phyloP scores from a whole-genome alignment of 2,797 vertebrate species.

The Nyctibius grandis region DNA sequence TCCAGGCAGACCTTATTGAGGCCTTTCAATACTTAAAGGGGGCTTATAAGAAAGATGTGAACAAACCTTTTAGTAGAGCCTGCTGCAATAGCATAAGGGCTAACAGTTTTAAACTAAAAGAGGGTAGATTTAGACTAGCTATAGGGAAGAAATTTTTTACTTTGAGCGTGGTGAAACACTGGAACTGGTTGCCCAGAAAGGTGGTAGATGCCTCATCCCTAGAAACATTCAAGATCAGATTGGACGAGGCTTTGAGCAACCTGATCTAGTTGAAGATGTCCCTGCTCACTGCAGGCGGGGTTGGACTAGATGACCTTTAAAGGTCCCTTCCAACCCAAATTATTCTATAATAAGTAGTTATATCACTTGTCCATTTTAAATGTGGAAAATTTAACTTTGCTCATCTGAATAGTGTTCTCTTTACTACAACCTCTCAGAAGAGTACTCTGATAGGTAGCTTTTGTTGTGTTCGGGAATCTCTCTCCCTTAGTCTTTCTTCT shows the following conservation, averaged over 20 bases:
- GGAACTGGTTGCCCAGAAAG: background rate
- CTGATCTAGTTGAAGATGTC: background rate
- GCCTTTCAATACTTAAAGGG: no score
- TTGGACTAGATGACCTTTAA: background rate
- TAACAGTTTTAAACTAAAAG: background rate
- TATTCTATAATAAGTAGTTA: background rate
- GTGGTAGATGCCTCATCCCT: no score
- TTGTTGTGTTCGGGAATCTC: background rate
- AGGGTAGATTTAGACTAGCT: no score
- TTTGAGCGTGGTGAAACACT: background rate
- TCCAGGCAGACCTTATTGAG: no score
- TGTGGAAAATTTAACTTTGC: background rate
- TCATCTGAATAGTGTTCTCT: background rate
- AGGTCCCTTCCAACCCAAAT: background rate
- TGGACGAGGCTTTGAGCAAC: background rate
- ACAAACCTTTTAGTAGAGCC: no score
- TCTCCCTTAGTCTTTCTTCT: background rate
- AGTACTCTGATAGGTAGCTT: background rate
- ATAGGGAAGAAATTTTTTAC: no score
- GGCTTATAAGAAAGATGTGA: no score
- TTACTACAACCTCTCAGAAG: background rate
- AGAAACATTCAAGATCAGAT: background rate
- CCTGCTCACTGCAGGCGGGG: no score
- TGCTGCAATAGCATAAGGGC: no score
- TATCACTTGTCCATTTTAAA: background rate